Percentiles rank a stretch among this genome's conserved stretches.
phyloP scores from a whole-genome alignment of 2,113 vertebrate genomes.

The Carassius gibelio region DNA sequence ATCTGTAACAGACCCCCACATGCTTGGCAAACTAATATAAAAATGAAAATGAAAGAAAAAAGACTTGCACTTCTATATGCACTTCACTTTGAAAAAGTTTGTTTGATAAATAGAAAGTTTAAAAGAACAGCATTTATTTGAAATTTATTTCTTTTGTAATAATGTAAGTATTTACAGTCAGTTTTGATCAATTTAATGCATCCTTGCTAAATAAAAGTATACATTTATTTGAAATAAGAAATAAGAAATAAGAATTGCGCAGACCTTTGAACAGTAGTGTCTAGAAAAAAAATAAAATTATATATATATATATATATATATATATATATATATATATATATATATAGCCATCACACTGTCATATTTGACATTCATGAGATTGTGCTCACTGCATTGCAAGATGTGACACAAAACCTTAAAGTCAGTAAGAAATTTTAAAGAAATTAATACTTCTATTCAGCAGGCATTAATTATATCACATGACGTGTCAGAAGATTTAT shows the following conservation, averaged over 20 bases:
- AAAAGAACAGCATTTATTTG: no score
- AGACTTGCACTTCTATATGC: not conserved
- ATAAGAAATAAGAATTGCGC: not conserved
- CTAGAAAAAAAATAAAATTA: no score
- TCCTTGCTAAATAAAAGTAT: not conserved
- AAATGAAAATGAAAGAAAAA: no score
- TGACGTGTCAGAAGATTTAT: not conserved
- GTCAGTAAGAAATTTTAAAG: not conserved
- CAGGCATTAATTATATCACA: not conserved
- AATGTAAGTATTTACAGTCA: no score
- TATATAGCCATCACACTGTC: not conserved
- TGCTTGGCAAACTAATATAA: not conserved
- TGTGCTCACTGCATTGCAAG: not conserved
- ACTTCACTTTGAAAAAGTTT: not conserved
- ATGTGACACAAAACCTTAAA: not conserved
- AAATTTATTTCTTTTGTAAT: no score
- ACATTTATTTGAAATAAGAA: not conserved
- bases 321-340: no score
- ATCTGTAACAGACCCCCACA: not conserved
- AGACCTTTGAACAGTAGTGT: no score
- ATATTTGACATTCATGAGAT: not conserved
- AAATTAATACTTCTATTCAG: not conserved
- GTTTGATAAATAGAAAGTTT: no score
- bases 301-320: no score
- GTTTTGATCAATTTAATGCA: no score